A percentile compares a stretch with the other conserved stretches of the same genome.
phyloP scores from a whole-genome alignment of 1,140 invertebrate species.

The Stegodyphus mimosarum region DNA sequence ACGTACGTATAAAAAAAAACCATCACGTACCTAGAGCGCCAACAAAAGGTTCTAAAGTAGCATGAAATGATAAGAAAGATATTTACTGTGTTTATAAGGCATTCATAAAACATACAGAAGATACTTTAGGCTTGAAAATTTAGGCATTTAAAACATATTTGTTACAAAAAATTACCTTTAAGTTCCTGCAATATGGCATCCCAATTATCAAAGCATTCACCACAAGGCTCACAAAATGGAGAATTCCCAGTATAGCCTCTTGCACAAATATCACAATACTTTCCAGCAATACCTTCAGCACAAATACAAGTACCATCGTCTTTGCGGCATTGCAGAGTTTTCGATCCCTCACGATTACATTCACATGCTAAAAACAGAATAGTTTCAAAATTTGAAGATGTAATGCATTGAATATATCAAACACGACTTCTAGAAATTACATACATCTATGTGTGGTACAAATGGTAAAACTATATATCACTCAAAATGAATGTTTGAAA shows the following conservation, averaged over 20 bases:
- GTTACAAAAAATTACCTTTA: slow-evolving; percentile 66
- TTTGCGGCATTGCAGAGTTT: slow-evolving; percentile 85
- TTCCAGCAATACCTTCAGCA: slow-evolving; percentile 89
- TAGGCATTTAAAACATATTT: too few relatives aligned
- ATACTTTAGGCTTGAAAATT: too few relatives aligned
- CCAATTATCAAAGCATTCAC: slow-evolving; percentile 99
- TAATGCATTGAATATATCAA: neutral
- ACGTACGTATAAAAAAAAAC: neutral
- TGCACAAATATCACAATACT: slow-evolving; percentile 94
- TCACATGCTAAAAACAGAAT: slow-evolving; percentile 77
- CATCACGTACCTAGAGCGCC: neutral
- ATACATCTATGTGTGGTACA: neutral
- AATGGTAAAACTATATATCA: neutral
- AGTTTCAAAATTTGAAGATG: neutral
- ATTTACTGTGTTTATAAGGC: too few relatives aligned
- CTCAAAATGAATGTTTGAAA: neutral
- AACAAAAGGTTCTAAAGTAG: neutral
- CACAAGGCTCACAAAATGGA: slow-evolving; percentile 92
- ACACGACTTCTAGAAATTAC: neutral
- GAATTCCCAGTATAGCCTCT: slow-evolving; percentile 91
- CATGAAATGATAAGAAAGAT: neutral
- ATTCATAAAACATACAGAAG: too few relatives aligned
- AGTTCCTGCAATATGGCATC: slow-evolving; percentile 85
- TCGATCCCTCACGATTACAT: slow-evolving; percentile 88
- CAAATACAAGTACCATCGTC: slow-evolving; percentile 90